Base-by-base conservation (phyloP, 2,797 vertebrate species). In the Eulemur mongoz region DNA sequence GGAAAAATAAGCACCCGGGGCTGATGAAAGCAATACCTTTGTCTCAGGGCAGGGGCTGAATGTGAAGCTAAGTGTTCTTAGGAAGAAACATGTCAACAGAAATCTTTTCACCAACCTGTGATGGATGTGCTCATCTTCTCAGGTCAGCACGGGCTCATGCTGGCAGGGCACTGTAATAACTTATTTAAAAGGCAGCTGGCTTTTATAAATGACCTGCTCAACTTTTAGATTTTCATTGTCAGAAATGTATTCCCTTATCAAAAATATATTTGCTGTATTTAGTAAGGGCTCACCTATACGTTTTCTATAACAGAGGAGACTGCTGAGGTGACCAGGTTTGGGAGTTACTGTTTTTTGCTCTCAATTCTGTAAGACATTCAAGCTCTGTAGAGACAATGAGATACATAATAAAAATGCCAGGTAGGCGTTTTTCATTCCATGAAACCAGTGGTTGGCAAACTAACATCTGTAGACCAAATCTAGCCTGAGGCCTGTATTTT, bases 71-170 rank as follows among this genome's bases (percentile, higher is more conserved):
- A 95, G 86, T n/a, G 75, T 96, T 96, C 52, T 67, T 4, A 38
- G 91, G 95, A 91, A 97, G 89, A 97, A 95, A 93, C 38, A 57
- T 27, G 89, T 93, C 94, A 79, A 95, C 93, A 96, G 17, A 27
- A 91, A 80, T 91, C 89, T 96, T 83, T 93, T 70, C 90, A 67
- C 48, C 72, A 63, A 69, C 81, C 93, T 92, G 73, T 98, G 97
- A 96, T 95, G 97, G 93, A 97, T 96, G 96, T 96, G 90, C 73
- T 95, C 85, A 97, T 94, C 89, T 94, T 90, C 65, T 61, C 67
- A 23, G 94, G 93, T 92, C 92, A 94, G 86, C 69, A 15, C 0
- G 12, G 73, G 93, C 87, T 92, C 92, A 88, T 95, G 92, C 70
- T 57, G 82, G 91, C 93, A 86, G 67, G 1, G 11, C 23, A 52